These are phyloP conservation scores for Hedychridium roseum DNA, from an alignment of 2,888 invertebrate species.

Conservation along the genomic window DNA sequence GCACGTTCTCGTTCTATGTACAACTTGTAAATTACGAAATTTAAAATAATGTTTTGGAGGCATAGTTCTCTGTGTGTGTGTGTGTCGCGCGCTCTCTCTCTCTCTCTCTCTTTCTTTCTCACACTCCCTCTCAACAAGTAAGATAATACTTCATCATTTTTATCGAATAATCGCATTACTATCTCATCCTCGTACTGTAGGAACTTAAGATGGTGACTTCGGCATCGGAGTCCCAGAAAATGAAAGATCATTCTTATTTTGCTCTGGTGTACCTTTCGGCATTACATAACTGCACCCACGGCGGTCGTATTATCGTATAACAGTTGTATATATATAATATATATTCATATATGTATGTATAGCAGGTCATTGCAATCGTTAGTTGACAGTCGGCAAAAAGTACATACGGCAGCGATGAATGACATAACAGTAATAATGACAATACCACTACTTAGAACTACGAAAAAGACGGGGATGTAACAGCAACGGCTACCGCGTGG, in stretches of 20 bases:
- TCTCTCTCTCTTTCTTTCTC: constrained; percentile 14
- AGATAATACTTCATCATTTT: constrained; percentile 40
- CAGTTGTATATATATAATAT: constrained; percentile 10
- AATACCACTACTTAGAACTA: constrained; percentile 20
- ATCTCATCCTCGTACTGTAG: constrained; percentile 52
- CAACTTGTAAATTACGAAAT: constrained; percentile 49
- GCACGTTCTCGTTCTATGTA: constrained; percentile 54
- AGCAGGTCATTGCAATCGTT: constrained; percentile 5
- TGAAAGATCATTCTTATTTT: constrained; percentile 22
- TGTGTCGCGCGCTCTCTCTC: constrained; percentile 16
- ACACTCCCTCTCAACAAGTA: constrained; percentile 30
- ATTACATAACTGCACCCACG: constrained; percentile 1
- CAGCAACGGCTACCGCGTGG: constrained; percentile 17
- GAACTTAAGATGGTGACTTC: constrained; percentile 59
- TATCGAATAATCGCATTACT: constrained; percentile 42
- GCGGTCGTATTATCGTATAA: neutral
- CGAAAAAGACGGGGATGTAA: constrained; percentile 20
- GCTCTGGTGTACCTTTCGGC: constrained; percentile 9
- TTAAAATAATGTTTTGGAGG: constrained; percentile 50
- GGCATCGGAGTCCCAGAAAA: constrained; percentile 46
- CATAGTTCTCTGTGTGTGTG: constrained; percentile 10
- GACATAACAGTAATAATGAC: constrained; percentile 28
- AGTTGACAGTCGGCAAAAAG: too few relatives aligned
- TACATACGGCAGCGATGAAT: constrained; percentile 6
- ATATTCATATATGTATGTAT: constrained; percentile 14